Evolutionary conservation across 2,888 invertebrate genomes (phyloP).

Genomic region (Cryptocephalus primarius): DNA sequence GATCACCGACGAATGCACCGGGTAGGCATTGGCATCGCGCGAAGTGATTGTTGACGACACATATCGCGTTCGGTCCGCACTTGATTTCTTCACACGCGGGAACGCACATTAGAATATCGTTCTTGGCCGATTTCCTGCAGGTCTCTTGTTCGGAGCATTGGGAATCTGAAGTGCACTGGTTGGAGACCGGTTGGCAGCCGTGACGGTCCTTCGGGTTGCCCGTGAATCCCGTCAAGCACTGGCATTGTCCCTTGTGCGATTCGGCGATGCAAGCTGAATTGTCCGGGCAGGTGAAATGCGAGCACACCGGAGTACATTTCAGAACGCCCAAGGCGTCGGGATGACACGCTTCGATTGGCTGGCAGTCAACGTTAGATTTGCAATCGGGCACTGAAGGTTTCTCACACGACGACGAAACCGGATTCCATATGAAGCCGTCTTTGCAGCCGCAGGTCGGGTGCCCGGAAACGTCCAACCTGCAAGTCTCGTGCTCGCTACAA

Average conservation of each 20-base stretch:
- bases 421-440: slow-evolving; percentile 72
- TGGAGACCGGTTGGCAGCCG: slow-evolving; percentile 65
- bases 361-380: slow-evolving; percentile 57
- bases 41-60: slow-evolving; percentile 80
- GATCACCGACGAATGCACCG: slow-evolving; percentile 78
- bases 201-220: slow-evolving; percentile 86
- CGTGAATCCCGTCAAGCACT: slow-evolving; percentile 70
- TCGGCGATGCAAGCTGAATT: slow-evolving; percentile 71
- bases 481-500: slow-evolving; percentile 74
- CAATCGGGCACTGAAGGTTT: slow-evolving; percentile 83
- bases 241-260: slow-evolving; percentile 67
- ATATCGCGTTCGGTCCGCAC: slow-evolving; percentile 81
- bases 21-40: slow-evolving; percentile 84
- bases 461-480: slow-evolving; percentile 53
- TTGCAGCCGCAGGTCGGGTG: slow-evolving; percentile 72
- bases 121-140: slow-evolving; percentile 50
- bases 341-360: slow-evolving; percentile 57
- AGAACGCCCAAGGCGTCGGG: slow-evolving; percentile 78
- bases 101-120: slow-evolving; percentile 54
- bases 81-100: slow-evolving; percentile 65
- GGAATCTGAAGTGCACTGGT: slow-evolving; percentile 67
- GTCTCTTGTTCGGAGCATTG: slow-evolving; percentile 76
- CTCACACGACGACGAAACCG: slow-evolving; percentile 69
- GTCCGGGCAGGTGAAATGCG: slow-evolving; percentile 70
- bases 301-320: slow-evolving; percentile 70